Conservation (phyloP, 2,888 invertebrate genomes). For the Caenorhabditis angaria region DNA sequence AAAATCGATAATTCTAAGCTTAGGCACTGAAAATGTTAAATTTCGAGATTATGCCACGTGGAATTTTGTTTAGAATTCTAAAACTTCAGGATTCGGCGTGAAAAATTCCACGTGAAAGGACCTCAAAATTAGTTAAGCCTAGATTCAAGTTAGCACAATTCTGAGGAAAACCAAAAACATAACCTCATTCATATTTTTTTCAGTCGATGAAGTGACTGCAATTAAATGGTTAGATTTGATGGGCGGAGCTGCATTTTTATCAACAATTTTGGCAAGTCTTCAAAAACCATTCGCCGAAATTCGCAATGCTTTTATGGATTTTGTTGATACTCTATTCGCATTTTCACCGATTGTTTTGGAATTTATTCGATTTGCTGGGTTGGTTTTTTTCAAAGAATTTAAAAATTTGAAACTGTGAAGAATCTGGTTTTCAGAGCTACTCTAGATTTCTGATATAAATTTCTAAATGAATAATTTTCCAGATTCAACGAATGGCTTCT, state of each 20-base stretch:
- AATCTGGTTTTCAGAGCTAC: too few species aligned
- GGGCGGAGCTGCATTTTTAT: slow-evolving; percentile 22
- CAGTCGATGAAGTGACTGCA: slow-evolving; percentile 10
- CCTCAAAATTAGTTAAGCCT: too few species aligned
- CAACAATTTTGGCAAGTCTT: slow-evolving; percentile 13
- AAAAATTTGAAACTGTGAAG: slow-evolving; percentile 11
- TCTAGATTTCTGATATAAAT: too few species aligned
- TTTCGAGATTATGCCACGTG: too few species aligned
- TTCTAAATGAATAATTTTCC: slow-evolving; percentile 9
- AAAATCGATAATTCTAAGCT: too few species aligned
- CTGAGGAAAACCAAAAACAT: too few species aligned
- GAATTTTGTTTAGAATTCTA: too few species aligned
- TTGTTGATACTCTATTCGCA: slow-evolving; percentile 15
- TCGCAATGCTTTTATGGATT: slow-evolving; percentile 17
- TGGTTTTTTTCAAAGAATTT: slow-evolving; percentile 5
- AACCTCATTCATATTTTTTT: too few species aligned
- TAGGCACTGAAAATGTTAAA: too few species aligned
- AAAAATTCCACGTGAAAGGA: too few species aligned
- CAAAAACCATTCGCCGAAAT: slow-evolving; percentile 38
- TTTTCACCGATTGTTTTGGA: slow-evolving; percentile 19
- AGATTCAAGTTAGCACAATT: too few species aligned
- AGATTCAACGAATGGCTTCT: slow-evolving; percentile 39
- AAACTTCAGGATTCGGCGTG: too few species aligned
- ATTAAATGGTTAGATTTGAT: slow-evolving; percentile 16
- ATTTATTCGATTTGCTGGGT: slow-evolving; percentile 26